A percentile compares a stretch with the other conserved stretches of the same genome.
These are phyloP conservation scores for Sycobia sp. DNA, from an alignment of 1,140 invertebrate genomes.

Conservation along the genomic window DNA sequence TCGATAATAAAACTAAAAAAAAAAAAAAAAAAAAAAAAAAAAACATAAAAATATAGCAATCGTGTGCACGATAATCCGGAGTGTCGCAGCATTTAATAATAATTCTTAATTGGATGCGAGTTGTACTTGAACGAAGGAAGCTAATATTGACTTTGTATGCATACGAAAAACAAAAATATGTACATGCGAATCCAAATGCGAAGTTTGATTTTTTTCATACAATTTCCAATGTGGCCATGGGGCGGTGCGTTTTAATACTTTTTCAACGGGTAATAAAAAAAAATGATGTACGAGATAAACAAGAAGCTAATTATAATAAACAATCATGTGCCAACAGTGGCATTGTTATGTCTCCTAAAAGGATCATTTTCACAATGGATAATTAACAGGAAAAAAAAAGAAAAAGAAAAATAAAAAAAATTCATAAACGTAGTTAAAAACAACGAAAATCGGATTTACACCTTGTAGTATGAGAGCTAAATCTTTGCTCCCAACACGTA, in stretches of 20 bases:
- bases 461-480: slow-evolving; percentile 15
- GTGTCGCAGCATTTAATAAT: slow-evolving; percentile 11
- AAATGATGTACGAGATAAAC: neutral
- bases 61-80: slow-evolving; percentile 20
- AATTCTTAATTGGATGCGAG: slow-evolving; percentile 1
- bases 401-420: slow-evolving; percentile 2
- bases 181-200: slow-evolving; percentile 26
- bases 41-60: too few species aligned
- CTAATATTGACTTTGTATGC: slow-evolving; percentile 3
- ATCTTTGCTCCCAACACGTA: slow-evolving; percentile 11
- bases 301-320: slow-evolving; percentile 27
- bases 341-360: slow-evolving; percentile 27
- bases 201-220: slow-evolving; percentile 49
- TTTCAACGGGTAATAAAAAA: slow-evolving; percentile 40
- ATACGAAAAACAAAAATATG: slow-evolving; percentile 27
- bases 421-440: slow-evolving; percentile 21
- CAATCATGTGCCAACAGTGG: slow-evolving; percentile 19
- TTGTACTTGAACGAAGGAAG: neutral
- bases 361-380: slow-evolving; percentile 32
- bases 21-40: too few species aligned
- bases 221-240: slow-evolving; percentile 44
- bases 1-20: too few species aligned
- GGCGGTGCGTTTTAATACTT: slow-evolving; percentile 55
- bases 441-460: slow-evolving; percentile 32
- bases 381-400: neutral